phyloP scores from a whole-genome alignment of 2,797 vertebrate genomes.

The Acomys russatus region DNA sequence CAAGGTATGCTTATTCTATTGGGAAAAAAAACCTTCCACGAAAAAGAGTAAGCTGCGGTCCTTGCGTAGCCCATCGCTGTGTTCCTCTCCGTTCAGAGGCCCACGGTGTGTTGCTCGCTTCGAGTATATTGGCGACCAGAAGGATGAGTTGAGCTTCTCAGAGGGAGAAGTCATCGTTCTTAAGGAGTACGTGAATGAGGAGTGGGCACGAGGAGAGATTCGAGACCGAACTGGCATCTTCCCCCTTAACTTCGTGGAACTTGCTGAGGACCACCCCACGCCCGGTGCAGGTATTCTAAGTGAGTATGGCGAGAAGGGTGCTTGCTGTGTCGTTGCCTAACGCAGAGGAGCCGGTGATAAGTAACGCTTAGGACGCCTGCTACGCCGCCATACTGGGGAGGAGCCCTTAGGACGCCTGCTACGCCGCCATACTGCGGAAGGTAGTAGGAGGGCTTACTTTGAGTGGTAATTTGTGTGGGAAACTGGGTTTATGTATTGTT shows the following conservation, averaged over 20 bases:
- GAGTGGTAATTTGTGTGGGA: background rate
- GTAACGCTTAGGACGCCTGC: background rate
- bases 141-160: slow-evolving; percentile 94
- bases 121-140: slow-evolving; percentile 95
- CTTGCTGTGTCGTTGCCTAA: background rate
- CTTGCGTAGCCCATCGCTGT: slow-evolving; percentile 48
- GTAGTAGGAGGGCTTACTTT: background rate
- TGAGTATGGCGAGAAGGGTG: slow-evolving; percentile 78
- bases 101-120: slow-evolving; percentile 95
- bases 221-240: slow-evolving; percentile 91
- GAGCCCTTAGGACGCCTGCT: background rate
- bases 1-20: background rate
- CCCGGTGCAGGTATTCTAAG: slow-evolving; percentile 85
- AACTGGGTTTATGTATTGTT: slow-evolving; percentile 23
- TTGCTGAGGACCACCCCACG: slow-evolving; percentile 91
- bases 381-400: too few species aligned
- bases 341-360: background rate
- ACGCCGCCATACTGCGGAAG: background rate
- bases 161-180: slow-evolving; percentile 96
- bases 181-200: slow-evolving; percentile 93
- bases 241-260: slow-evolving; percentile 96
- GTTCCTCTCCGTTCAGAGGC: slow-evolving; percentile 89
- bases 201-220: slow-evolving; percentile 95
- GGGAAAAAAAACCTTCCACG: slow-evolving; percentile 18
- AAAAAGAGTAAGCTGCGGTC: background rate